Evolutionary conservation across 2,888 invertebrate genomes (phyloP), one percentile per base, ranked within the genome.

Genomic region (Dexiosoma caninum): DNA sequence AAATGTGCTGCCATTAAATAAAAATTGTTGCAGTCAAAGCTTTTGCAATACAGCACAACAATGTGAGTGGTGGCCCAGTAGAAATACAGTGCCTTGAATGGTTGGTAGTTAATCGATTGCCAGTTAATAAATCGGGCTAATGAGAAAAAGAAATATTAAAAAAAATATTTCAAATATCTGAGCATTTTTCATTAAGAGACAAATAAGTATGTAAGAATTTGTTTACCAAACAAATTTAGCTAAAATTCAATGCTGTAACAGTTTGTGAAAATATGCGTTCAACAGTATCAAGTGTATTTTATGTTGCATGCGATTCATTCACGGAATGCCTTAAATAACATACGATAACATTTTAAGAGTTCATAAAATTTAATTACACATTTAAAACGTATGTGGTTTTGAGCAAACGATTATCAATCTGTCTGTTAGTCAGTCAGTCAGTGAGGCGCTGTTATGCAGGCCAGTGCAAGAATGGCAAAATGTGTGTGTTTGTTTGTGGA

Each of bases 341-440:
- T 70, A 40, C 62, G 30, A 64, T 77, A 51, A 71, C 64, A 44
- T 64, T 74, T 79, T 46, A 78, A 79, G 64, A 75, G 76, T 71
- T 76, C 70, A 80, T 80, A 66, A 80, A 76, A 71, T 66, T 76
- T 76, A 76, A 80, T 80, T 71, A 71, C 23, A 70, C 23, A 55
- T 49, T 70, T 70, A 32, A 64, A 46, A 44, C 51, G 59, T 64
- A 55, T 60, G 59, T 53, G 46, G 46, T 62, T 62, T 37, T n/a
- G n/a, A 44, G 37, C 37, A 19, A 49, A 57, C 49, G 49, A 57
- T 49, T 66, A 75, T 40, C 57, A 40, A 37, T 16, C 55, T 46
- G 37, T 12, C 37, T 27, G 44, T 42, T 66, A 32, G 23, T 64
- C 10, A 40, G 30, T 44, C 9, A 19, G 27, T 27, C 27, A 27